Evolutionary conservation across 2,113 vertebrate genomes (phyloP).

Genomic region (Chloebia gouldiae): DNA sequence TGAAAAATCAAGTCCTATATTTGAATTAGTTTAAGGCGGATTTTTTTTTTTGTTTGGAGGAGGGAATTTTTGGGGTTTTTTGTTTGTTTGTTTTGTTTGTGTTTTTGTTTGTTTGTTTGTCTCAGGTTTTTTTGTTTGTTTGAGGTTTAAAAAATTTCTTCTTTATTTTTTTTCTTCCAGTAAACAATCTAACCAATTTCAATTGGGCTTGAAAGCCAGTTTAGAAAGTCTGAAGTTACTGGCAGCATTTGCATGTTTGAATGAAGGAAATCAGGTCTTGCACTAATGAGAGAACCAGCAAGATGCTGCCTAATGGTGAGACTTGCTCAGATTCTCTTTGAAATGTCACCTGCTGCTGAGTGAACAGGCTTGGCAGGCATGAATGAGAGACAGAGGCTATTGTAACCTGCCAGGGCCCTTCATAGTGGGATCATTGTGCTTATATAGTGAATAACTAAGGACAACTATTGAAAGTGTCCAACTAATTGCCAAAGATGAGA

Average conservation of each 20-base stretch:
- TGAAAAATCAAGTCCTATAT: not conserved
- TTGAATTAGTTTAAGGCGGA: not conserved
- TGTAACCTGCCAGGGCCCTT: not conserved
- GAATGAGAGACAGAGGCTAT: not conserved
- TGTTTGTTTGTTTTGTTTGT: too few relatives aligned
- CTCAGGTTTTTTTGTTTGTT: not conserved
- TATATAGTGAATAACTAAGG: not conserved
- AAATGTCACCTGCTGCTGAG: not conserved
- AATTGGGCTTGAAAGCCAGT: not conserved
- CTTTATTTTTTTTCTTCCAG: rapidly evolving
- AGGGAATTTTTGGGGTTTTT: too few relatives aligned
- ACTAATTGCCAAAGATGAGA: not conserved
- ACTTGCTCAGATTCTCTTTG: not conserved
- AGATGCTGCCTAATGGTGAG: not conserved
- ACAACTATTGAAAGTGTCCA: not conserved
- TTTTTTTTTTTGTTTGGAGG: not conserved
- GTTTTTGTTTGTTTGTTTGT: not conserved
- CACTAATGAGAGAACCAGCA: not conserved
- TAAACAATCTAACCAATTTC: not conserved
- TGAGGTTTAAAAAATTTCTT: not conserved
- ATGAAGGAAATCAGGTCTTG: not conserved
- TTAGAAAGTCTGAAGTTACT: not conserved
- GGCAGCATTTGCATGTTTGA: not conserved
- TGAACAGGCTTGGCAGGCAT: not conserved
- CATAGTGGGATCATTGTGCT: not conserved